Evolutionary conservation across 2,113 vertebrate genomes (phyloP).

Genomic region (Odontesthes bonariensis): DNA sequence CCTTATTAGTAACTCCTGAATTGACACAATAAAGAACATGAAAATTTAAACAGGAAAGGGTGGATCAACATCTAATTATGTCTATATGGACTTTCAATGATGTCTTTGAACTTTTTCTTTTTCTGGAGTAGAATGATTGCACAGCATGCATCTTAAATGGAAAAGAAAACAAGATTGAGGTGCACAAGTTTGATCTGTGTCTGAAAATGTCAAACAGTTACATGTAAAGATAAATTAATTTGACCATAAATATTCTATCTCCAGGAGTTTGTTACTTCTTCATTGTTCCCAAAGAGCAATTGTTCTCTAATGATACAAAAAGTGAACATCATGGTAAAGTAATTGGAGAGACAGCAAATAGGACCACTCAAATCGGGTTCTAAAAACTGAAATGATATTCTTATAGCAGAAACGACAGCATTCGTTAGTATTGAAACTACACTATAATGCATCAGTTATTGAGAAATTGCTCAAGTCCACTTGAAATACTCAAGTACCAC

Average conservation of each 20-base stretch:
- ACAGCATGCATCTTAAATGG: background rate
- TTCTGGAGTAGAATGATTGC: background rate
- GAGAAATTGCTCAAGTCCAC: too few relatives aligned
- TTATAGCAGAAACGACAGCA: background rate
- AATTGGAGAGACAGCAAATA: background rate
- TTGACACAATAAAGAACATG: conserved; percentile 4
- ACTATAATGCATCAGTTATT: too few relatives aligned
- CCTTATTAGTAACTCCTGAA: conserved; percentile 27
- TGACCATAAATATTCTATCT: too few relatives aligned
- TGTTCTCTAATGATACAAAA: too few relatives aligned
- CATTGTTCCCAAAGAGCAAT: too few relatives aligned
- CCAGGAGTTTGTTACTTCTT: too few relatives aligned
- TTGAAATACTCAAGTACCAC: background rate
- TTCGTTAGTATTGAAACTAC: too few relatives aligned
- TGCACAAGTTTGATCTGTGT: too few relatives aligned
- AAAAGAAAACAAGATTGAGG: too few relatives aligned
- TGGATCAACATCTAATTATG: conserved; percentile 9
- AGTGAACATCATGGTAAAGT: background rate
- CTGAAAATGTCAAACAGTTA: too few relatives aligned
- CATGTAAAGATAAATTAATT: too few relatives aligned
- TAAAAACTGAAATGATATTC: background rate
- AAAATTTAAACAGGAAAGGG: background rate
- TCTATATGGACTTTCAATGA: background rate
- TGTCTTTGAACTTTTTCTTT: background rate
- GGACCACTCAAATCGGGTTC: background rate